Percentiles rank a stretch among this genome's conserved stretches.
phyloP scores from a whole-genome alignment of 2,113 vertebrate species.

The Pollachius pollachius region DNA sequence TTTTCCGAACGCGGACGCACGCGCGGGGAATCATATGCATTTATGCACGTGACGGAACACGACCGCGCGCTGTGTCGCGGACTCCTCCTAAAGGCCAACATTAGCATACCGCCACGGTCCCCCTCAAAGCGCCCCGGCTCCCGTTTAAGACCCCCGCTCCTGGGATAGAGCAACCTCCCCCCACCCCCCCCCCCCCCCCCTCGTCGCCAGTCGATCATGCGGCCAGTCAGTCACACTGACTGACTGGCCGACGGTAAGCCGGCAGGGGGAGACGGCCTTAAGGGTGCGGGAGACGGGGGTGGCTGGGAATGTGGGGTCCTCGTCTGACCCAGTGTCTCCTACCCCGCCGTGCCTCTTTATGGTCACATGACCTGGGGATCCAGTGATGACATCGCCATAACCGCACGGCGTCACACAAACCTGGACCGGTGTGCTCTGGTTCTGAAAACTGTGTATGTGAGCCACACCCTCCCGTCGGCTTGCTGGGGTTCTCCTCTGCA shows the following conservation, averaged over 20 bases:
- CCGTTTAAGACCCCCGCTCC: conserved; percentile 43
- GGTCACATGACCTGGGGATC: no score
- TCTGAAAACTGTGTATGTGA: no score
- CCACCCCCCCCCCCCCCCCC: conserved; percentile 12
- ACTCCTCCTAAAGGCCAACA: conserved; percentile 76
- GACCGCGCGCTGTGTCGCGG: conserved; percentile 68
- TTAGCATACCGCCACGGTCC: conserved; percentile 72
- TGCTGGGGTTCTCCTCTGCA: no score
- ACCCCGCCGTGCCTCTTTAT: no score
- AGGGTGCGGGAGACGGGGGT: no score
- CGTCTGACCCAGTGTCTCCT: no score
- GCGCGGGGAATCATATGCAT: conserved; percentile 71
- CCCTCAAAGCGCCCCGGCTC: conserved; percentile 50
- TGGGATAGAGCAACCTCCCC: background rate
- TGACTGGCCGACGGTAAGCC: background rate
- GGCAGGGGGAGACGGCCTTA: no score
- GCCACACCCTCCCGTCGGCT: no score
- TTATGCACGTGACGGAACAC: conserved; percentile 75
- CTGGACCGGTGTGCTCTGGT: no score
- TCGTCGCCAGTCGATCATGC: conserved; percentile 52
- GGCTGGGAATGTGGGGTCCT: no score
- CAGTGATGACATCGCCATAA: no score
- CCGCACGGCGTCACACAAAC: no score
- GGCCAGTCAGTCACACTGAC: background rate
- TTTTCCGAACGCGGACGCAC: conserved; percentile 29